Conservation (phyloP, 2,797 vertebrate species). For the Pagetopsis macropterus region DNA sequence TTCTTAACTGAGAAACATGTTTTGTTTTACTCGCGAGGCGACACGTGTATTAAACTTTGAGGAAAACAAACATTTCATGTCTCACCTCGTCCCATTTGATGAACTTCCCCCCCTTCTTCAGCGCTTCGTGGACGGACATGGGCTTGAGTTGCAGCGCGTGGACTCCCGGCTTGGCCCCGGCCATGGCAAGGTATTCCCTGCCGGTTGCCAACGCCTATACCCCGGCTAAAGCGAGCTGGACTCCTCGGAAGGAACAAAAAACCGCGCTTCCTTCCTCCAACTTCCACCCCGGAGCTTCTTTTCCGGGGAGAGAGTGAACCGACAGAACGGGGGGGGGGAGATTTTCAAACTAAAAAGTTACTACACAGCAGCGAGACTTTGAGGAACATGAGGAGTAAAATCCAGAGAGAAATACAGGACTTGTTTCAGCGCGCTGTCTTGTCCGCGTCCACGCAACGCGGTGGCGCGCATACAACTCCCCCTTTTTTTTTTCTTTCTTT, state of each 20-base stretch:
- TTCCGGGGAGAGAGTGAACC: conserved; percentile 54
- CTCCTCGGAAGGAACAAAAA: conserved; percentile 51
- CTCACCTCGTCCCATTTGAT: conserved; percentile 97
- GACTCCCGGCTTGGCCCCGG: conserved; percentile 92
- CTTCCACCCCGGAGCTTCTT: conserved; percentile 40
- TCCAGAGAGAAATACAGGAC: conserved; percentile 40
- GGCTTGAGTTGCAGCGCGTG: conserved; percentile 93
- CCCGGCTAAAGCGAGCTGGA: conserved; percentile 67
- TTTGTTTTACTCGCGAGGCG: not conserved
- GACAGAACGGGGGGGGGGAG: conserved; percentile 2
- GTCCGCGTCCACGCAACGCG: conserved; percentile 63
- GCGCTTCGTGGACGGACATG: conserved; percentile 86
- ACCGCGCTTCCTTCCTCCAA: conserved; percentile 35
- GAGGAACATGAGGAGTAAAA: conserved; percentile 57
- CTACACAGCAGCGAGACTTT: conserved; percentile 30
- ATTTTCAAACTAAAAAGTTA: conserved; percentile 37
- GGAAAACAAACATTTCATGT: not conserved
- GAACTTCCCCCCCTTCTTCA: conserved; percentile 91
- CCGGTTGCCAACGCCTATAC: conserved; percentile 80
- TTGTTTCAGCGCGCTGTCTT: conserved; percentile 46
- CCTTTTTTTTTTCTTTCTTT: not conserved
- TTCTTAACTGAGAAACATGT: not conserved
- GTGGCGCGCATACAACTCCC: conserved; percentile 44
- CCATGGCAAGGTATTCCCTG: conserved; percentile 83
- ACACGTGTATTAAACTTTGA: not conserved